Conservation (phyloP, 2,888 invertebrate genomes). For the Dascillus cervinus region DNA sequence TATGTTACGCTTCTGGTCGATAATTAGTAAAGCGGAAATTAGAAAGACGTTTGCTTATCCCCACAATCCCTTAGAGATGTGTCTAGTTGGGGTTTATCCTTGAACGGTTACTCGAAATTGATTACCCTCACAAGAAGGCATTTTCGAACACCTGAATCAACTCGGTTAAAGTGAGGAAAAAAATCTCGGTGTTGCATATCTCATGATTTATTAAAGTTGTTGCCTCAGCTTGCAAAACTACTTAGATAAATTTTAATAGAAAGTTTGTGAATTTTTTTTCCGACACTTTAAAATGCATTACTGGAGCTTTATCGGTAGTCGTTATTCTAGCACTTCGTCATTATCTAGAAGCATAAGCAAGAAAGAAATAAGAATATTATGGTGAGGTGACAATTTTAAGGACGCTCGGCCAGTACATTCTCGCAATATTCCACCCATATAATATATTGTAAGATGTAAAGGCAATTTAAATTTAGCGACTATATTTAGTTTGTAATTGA, state of each 20-base stretch:
- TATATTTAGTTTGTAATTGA: conserved; percentile 16
- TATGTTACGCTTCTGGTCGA: no score
- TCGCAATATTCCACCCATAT: conserved; percentile 12
- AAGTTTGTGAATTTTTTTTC: conserved; percentile 2
- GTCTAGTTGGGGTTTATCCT: no score
- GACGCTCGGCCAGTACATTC: conserved; percentile 7
- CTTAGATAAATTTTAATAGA: conserved; percentile 7
- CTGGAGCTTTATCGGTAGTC: conserved; percentile 1
- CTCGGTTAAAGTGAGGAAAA: no score
- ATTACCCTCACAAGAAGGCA: no score
- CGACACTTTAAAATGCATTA: conserved; percentile 12
- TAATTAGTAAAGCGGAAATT: no score
- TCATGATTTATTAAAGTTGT: conserved; percentile 9
- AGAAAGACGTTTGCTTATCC: no score
- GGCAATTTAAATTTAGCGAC: conserved; percentile 15
- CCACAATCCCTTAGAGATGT: no score
- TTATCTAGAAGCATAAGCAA: conserved; percentile 2
- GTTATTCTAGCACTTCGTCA: conserved; percentile 1
- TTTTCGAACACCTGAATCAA: no score
- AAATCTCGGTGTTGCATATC: conserved; percentile 3
- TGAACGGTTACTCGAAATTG: no score
- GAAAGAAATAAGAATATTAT: conserved; percentile 2
- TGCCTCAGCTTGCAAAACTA: no score
- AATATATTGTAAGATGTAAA: conserved; percentile 16
- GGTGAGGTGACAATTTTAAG: conserved; percentile 5